Base-by-base conservation (phyloP, 2,888 invertebrate species). In the Drosophila longiperda region DNA sequence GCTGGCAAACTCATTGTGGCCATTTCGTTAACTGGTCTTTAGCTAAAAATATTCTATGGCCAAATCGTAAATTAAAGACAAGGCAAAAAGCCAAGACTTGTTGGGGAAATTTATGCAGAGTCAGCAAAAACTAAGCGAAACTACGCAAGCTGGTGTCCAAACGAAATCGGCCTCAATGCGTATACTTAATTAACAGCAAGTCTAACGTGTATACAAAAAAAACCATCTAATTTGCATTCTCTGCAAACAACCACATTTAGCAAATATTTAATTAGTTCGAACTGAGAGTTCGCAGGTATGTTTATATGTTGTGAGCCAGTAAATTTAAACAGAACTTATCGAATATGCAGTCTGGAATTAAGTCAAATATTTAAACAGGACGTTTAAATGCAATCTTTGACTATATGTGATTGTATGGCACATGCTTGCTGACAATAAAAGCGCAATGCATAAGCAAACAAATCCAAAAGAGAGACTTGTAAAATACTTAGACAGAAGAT, bases 101-200 rank as follows among this genome's bases (percentile, higher is more conserved):
- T 58, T 26, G 38, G n/a, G 66, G 69, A 60, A 88, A 73, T 82
- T 75, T 86, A 80, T 83, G 87, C 87, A 82, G 75, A 82, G 82
- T 86, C 87, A 88, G 82, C 84, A 72, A 82, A 71, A 78, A 75
- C 83, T 78, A 72, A 78, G 68, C 73, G 68, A 82, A 82, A 52
- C 66, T 65, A 66, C 40, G 53, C 48, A 76, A 78, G 74, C 64
- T 67, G 70, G 50, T 57, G 15, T 60, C 73, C 62, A 42, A 49
- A 76, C 26, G 11, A 38, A 12, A 38, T 36, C 26, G 76, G 54
- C 69, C 58, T 60, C 69, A 59, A 60, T 82, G 82, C 82, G 80
- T 87, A 76, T 80, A 82, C 87, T 89, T 89, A 89, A 86, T 88
- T 88, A 88, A 87, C 76, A 76, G 67, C 66, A 73, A 73, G 61